Conservation (phyloP, 2,113 vertebrate species). For the Rhizomys pruinosus region DNA sequence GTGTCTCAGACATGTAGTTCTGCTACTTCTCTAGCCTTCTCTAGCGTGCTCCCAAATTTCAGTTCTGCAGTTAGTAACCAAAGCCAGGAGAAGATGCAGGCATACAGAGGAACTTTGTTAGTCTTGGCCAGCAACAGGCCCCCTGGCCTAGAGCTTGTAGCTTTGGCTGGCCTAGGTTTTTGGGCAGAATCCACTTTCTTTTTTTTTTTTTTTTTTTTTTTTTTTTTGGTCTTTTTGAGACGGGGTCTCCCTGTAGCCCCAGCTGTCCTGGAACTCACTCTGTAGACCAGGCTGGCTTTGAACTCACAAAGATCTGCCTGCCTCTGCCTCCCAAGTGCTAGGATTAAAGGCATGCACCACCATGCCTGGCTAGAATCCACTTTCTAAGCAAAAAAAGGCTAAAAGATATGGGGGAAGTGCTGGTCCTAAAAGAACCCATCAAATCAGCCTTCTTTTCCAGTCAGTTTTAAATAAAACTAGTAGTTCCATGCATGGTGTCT, state of each 20-base stretch:
- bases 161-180: conserved; percentile 45
- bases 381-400: conserved; percentile 63
- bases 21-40: conserved; percentile 46
- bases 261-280: too few species aligned
- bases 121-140: conserved; percentile 51
- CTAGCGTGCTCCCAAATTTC: conserved; percentile 64
- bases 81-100: conserved; percentile 58
- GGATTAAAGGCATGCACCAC: too few species aligned
- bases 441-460: not conserved
- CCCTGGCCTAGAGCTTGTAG: conserved; percentile 15
- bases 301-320: too few species aligned
- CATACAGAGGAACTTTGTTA: conserved; percentile 52
- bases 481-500: conserved; percentile 1
- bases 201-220: too few species aligned
- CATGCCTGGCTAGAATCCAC: too few species aligned
- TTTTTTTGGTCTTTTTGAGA: too few species aligned
- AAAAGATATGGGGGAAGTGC: not conserved
- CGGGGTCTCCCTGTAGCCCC: too few species aligned
- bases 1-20: not conserved
- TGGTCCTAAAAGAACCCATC: not conserved
- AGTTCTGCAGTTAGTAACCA: conserved; percentile 46
- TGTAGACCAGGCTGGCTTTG: too few species aligned
- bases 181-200: conserved; percentile 47
- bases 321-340: too few species aligned
- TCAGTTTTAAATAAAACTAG: conserved; percentile 35